These are phyloP conservation scores for Barypeithes pellucidus DNA, from an alignment of 2,888 invertebrate genomes.

Conservation along the genomic window DNA sequence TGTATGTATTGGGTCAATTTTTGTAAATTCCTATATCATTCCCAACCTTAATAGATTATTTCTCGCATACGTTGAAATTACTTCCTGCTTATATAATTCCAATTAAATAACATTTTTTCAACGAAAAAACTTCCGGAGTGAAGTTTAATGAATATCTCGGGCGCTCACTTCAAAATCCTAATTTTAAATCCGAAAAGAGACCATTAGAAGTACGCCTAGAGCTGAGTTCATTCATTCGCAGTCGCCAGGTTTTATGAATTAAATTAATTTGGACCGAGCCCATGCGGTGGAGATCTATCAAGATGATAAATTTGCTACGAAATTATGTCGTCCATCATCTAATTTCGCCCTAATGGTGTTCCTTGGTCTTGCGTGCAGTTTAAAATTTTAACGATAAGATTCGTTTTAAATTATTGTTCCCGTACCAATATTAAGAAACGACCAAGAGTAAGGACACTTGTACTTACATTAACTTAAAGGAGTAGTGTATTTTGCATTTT, in stretches of 20 bases:
- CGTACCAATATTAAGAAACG: too few species aligned
- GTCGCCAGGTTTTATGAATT: conserved; percentile 55
- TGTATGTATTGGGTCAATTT: too few species aligned
- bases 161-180: conserved; percentile 45
- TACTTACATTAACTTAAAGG: too few species aligned
- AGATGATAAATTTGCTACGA: conserved; percentile 42
- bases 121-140: neutral
- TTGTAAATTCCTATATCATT: too few species aligned
- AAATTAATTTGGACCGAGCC: conserved; percentile 46
- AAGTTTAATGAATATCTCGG: conserved; percentile 40
- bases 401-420: too few species aligned
- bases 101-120: neutral
- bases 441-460: too few species aligned
- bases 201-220: conserved; percentile 8
- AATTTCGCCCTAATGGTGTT: conserved; percentile 26
- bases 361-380: neutral
- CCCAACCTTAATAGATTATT: too few species aligned
- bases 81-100: neutral
- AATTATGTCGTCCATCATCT: conserved; percentile 38
- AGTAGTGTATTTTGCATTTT: too few species aligned
- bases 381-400: neutral
- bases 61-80: too few species aligned
- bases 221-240: conserved; percentile 52
- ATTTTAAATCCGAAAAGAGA: conserved; percentile 53
- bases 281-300: conserved; percentile 44